These are phyloP conservation scores for Brachyhypopomus occidentalis DNA, from an alignment of 2,113 vertebrate species.

Conservation along the genomic window DNA sequence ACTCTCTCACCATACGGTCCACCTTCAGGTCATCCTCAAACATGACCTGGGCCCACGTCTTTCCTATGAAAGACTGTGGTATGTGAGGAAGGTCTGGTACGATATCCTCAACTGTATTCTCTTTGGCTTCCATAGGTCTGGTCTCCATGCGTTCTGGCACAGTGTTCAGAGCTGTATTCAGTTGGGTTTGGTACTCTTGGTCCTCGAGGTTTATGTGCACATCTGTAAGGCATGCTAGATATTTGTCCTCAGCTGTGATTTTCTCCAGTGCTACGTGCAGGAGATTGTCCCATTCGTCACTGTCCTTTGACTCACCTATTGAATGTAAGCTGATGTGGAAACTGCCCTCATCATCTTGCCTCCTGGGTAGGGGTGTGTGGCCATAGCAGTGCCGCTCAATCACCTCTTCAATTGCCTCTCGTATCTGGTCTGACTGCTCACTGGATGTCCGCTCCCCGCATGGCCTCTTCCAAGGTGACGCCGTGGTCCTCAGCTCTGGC, in stretches of 20 bases:
- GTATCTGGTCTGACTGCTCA: constrained; percentile 55
- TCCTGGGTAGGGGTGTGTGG: constrained; percentile 39
- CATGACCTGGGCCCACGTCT: constrained; percentile 85
- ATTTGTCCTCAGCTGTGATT: constrained; percentile 62
- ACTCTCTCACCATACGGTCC: constrained; percentile 81
- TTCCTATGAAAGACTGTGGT: constrained; percentile 85
- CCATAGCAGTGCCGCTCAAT: constrained; percentile 77
- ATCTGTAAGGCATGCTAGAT: constrained; percentile 74
- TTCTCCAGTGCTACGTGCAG: constrained; percentile 66
- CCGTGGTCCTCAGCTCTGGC: background rate
- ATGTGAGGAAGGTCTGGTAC: constrained; percentile 80
- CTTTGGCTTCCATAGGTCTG: constrained; percentile 34
- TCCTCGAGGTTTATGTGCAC: constrained; percentile 76
- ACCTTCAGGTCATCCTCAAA: constrained; percentile 85
- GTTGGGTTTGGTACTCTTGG: constrained; percentile 75
- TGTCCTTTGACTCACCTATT: constrained; percentile 61
- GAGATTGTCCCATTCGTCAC: constrained; percentile 80
- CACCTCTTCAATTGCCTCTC: constrained; percentile 78
- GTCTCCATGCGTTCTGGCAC: constrained; percentile 26
- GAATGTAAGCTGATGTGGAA: constrained; percentile 75
- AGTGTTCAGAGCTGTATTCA: constrained; percentile 68
- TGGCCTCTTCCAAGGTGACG: constrained; percentile 44
- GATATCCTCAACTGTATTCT: constrained; percentile 71
- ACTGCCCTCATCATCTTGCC: constrained; percentile 71
- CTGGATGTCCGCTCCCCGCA: constrained; percentile 56